A percentile compares a stretch with the other conserved stretches of the same genome.
These are phyloP conservation scores for Illadopsis cleaveri DNA, from an alignment of 2,113 vertebrate species.

Conservation along the genomic window DNA sequence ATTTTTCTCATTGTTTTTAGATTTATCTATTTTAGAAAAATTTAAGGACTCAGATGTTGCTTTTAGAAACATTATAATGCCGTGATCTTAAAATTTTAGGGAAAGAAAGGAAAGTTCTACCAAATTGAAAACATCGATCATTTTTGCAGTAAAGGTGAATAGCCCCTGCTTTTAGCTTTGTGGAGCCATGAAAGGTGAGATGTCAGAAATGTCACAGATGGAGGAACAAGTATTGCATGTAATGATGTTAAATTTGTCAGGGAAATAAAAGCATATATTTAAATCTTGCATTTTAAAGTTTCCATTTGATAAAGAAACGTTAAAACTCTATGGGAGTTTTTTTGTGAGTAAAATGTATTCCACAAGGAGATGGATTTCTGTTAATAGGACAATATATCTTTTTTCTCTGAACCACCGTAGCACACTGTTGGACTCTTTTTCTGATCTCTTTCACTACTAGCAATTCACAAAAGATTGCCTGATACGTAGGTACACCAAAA, in stretches of 20 bases:
- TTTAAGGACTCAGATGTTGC: not conserved
- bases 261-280: not conserved
- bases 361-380: not conserved
- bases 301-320: not conserved
- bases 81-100: not conserved
- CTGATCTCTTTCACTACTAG: not conserved
- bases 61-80: not conserved
- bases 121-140: not conserved
- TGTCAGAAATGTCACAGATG: not conserved
- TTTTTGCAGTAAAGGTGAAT: not conserved
- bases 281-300: not conserved
- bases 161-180: not conserved
- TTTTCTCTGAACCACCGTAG: not conserved
- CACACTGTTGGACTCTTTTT: not conserved
- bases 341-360: not conserved
- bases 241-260: not conserved
- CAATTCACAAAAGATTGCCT: not conserved
- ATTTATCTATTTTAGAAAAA: not conserved
- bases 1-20: not conserved
- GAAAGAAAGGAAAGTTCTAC: not conserved
- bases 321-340: not conserved
- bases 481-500: not conserved
- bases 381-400: not conserved
- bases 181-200: not conserved
- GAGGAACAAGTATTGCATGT: not conserved